phyloP scores from a whole-genome alignment of 2,797 vertebrate species.

The Chloroceryle amazona region DNA sequence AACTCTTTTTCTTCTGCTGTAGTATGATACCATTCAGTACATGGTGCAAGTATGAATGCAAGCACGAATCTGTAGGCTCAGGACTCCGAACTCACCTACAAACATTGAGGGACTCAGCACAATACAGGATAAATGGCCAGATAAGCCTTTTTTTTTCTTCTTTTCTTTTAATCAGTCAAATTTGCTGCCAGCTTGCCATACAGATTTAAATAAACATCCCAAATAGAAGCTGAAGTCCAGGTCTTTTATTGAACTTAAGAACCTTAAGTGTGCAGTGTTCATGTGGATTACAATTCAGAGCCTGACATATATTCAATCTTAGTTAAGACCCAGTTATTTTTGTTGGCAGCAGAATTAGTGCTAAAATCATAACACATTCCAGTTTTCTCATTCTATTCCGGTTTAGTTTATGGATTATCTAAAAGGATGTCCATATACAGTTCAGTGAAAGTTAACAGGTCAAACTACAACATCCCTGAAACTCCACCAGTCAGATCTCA shows the following conservation, averaged over 20 bases:
- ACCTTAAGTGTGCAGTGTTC: not conserved
- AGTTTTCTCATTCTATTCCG: constrained; percentile 62
- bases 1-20: not conserved
- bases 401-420: constrained; percentile 74
- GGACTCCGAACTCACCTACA: not conserved
- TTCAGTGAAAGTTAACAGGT: constrained; percentile 64
- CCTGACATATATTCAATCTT: constrained; percentile 12
- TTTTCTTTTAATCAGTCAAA: not conserved
- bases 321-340: constrained; percentile 16
- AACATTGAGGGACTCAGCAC: not conserved
- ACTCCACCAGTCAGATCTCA: not conserved
- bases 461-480: constrained; percentile 8
- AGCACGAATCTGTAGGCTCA: accelerated
- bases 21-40: not conserved
- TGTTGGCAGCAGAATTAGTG: constrained; percentile 48
- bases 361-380: constrained; percentile 31
- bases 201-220: constrained; percentile 33
- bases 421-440: constrained; percentile 67
- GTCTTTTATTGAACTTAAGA: constrained; percentile 12
- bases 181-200: not conserved
- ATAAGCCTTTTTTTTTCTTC: not conserved
- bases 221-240: not conserved
- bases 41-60: not conserved
- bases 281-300: not conserved
- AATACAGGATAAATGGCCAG: not conserved